phyloP scores from a whole-genome alignment of 2,113 vertebrate genomes.

The Pterocles orientalis region DNA sequence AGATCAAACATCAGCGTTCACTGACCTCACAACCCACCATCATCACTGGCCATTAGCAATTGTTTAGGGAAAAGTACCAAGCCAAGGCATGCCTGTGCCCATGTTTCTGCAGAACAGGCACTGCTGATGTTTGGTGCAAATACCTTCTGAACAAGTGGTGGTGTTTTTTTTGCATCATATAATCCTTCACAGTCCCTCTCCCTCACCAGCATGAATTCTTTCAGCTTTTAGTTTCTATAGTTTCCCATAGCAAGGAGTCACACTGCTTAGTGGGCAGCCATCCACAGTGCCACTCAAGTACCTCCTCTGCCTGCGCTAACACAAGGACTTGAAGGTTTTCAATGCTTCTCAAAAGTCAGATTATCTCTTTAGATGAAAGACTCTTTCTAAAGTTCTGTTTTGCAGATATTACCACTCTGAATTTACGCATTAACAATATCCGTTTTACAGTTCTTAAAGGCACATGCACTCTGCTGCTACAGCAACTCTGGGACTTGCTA shows the following conservation, averaged over 20 bases:
- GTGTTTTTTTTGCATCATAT: fast-evolving
- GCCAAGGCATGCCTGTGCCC: not conserved
- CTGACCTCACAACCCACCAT: not conserved
- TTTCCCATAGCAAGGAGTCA: not conserved
- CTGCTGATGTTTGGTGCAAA: not conserved
- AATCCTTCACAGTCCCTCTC: not conserved
- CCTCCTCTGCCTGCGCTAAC: not conserved
- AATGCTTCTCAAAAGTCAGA: not conserved
- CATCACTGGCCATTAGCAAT: not conserved
- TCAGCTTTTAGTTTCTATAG: not conserved
- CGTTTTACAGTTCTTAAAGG: not conserved
- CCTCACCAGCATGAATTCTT: not conserved
- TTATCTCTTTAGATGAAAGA: not conserved
- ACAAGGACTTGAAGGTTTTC: not conserved
- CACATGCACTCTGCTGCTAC: not conserved
- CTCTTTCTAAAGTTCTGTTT: not conserved
- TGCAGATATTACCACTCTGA: not conserved
- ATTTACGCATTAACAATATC: not conserved
- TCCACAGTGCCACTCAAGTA: not conserved
- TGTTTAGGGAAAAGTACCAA: not conserved
- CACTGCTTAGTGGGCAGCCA: not conserved
- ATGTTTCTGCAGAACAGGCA: not conserved
- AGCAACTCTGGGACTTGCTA: not conserved
- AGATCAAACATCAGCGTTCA: not conserved
- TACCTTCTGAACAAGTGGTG: not conserved